Evolutionary conservation across 2,113 vertebrate species (phyloP).

Genomic region (Lophura nycthemera): DNA sequence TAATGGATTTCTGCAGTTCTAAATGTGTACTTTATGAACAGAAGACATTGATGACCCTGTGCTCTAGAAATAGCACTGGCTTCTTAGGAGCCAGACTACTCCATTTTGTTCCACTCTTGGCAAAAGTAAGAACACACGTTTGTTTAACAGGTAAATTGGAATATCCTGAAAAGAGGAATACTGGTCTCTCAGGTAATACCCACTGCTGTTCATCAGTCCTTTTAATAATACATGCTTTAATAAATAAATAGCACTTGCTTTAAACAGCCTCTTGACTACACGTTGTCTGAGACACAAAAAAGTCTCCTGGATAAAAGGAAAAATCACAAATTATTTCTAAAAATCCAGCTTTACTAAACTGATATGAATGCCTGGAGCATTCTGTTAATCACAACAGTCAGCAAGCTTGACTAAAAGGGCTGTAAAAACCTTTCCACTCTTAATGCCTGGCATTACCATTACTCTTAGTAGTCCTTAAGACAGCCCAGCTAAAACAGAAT

Average conservation of each 20-base stretch:
- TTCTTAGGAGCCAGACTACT: background rate
- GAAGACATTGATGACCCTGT: background rate
- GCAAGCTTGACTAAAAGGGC: background rate
- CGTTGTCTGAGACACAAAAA: background rate
- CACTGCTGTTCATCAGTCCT: slow-evolving; percentile 10
- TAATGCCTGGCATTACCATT: background rate
- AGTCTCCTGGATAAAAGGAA: background rate
- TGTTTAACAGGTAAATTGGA: background rate
- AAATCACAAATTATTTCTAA: background rate
- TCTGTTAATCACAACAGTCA: background rate
- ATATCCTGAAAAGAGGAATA: background rate
- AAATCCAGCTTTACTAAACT: background rate
- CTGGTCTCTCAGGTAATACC: slow-evolving; percentile 10
- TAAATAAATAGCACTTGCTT: slow-evolving; percentile 50
- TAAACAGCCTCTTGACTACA: slow-evolving; percentile 14
- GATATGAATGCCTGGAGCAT: background rate
- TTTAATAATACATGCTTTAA: slow-evolving; percentile 49
- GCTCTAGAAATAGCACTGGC: background rate
- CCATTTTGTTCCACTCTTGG: background rate
- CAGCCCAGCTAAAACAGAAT: background rate
- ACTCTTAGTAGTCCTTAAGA: background rate
- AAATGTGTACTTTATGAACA: background rate
- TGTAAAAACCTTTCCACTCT: background rate
- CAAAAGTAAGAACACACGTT: background rate
- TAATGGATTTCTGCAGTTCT: background rate